Evolutionary conservation across 2,888 invertebrate species (phyloP).

Genomic region (Tenthredo amoena): DNA sequence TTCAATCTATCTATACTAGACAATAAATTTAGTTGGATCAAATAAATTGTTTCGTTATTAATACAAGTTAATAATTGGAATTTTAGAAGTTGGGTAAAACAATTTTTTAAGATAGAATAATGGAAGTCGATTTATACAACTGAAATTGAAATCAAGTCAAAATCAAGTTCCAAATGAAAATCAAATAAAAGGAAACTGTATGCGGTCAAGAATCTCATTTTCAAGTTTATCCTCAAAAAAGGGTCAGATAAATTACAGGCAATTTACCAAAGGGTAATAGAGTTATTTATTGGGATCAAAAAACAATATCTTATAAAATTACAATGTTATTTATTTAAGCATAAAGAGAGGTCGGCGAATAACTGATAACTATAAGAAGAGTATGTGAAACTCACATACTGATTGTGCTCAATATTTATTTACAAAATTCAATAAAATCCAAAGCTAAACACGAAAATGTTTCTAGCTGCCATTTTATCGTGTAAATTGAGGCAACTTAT

Average conservation of each 20-base stretch:
- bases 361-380: neutral
- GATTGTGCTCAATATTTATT: neutral
- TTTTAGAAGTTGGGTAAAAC: too few species aligned
- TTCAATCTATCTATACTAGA: too few species aligned
- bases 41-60: too few species aligned
- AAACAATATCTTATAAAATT: neutral
- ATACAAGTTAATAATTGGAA: too few species aligned
- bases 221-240: neutral
- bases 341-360: neutral
- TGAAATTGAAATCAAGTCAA: too few species aligned
- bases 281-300: neutral
- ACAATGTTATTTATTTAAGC: neutral
- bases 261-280: neutral
- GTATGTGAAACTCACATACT: neutral
- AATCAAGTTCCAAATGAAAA: neutral
- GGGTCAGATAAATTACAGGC: neutral
- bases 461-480: slow-evolving; percentile 31
- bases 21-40: too few species aligned
- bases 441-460: slow-evolving; percentile 18
- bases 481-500: slow-evolving; percentile 43
- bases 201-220: neutral
- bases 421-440: slow-evolving; percentile 31
- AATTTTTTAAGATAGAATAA: too few species aligned
- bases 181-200: neutral
- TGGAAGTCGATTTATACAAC: too few species aligned